Evolutionary conservation across 2,888 invertebrate species (phyloP).

Genomic region (Cryptosula pallasiana): DNA sequence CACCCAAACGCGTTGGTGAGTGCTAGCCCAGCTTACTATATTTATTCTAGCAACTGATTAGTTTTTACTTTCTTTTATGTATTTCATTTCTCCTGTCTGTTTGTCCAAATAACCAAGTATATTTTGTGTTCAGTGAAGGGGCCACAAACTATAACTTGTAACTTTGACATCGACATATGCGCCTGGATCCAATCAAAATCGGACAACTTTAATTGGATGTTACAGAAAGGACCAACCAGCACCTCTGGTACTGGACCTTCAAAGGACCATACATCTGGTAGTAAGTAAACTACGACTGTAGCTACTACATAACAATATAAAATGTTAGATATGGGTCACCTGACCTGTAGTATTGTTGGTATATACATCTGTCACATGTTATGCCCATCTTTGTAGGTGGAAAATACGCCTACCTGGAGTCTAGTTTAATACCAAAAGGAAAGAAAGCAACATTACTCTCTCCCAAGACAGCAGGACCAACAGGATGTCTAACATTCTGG

Average conservation of each 20-base stretch:
- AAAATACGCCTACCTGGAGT: constrained; percentile 29
- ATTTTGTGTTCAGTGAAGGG: constrained; percentile 23
- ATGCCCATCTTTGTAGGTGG: constrained; percentile 27
- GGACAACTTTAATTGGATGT: constrained; percentile 20
- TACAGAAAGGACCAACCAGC: not conserved
- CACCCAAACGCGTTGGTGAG: not conserved
- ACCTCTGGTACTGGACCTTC: not conserved
- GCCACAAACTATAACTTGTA: constrained; percentile 33
- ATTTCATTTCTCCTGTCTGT: too few species aligned
- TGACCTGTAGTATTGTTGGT: too few species aligned
- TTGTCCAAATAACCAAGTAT: too few species aligned
- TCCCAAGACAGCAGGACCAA: constrained; percentile 26
- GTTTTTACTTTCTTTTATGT: too few species aligned
- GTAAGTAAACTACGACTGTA: too few species aligned
- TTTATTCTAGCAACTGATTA: too few species aligned
- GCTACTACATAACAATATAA: too few species aligned
- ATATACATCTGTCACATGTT: too few species aligned
- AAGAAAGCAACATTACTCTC: constrained; percentile 58
- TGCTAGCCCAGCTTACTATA: too few species aligned
- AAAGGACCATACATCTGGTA: not conserved
- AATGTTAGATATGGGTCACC: too few species aligned
- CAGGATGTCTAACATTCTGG: constrained; percentile 28
- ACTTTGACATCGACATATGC: constrained; percentile 41
- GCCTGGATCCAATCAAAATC: constrained; percentile 3
- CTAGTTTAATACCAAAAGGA: constrained; percentile 57